These are phyloP conservation scores for Lepidiolamprologus cunningtoni DNA, from an alignment of 2,113 vertebrate genomes.

Conservation along the genomic window DNA sequence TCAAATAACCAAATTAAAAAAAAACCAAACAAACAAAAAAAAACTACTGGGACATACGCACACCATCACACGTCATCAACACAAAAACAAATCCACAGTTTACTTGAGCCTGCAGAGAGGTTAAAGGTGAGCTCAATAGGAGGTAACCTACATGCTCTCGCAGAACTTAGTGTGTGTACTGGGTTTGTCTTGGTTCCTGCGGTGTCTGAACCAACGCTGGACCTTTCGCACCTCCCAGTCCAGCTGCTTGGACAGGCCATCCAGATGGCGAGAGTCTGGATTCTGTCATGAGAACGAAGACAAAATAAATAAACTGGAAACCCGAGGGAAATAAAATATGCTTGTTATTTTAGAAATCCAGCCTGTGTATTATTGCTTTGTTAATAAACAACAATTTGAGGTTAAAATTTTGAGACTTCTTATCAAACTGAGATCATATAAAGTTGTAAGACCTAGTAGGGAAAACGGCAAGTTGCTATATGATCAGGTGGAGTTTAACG, in stretches of 20 bases:
- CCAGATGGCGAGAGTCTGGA: slow-evolving; percentile 84
- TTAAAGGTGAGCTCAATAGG: background rate
- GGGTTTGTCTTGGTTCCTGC: slow-evolving; percentile 96
- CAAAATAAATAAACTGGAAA: background rate
- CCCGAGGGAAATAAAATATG: background rate
- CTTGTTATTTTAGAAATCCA: background rate
- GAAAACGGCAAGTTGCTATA: background rate
- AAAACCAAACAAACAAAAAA: rapidly evolving
- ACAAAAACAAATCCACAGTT: background rate
- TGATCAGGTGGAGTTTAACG: background rate
- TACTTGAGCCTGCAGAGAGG: background rate
- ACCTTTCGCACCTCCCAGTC: slow-evolving; percentile 95
- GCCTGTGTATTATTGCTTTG: background rate
- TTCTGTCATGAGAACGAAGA: slow-evolving; percentile 60
- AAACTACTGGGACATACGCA: background rate
- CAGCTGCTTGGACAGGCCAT: slow-evolving; percentile 93
- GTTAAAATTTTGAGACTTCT: background rate
- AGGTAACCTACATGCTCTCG: slow-evolving; percentile 92
- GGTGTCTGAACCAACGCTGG: slow-evolving; percentile 93
- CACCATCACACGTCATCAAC: background rate
- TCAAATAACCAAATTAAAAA: background rate
- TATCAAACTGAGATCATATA: background rate
- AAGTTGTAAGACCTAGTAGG: background rate
- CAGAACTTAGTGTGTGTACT: slow-evolving; percentile 91
- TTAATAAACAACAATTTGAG: background rate